Conservation (phyloP, 2,113 vertebrate species). For the Poicephalus gulielmi region DNA sequence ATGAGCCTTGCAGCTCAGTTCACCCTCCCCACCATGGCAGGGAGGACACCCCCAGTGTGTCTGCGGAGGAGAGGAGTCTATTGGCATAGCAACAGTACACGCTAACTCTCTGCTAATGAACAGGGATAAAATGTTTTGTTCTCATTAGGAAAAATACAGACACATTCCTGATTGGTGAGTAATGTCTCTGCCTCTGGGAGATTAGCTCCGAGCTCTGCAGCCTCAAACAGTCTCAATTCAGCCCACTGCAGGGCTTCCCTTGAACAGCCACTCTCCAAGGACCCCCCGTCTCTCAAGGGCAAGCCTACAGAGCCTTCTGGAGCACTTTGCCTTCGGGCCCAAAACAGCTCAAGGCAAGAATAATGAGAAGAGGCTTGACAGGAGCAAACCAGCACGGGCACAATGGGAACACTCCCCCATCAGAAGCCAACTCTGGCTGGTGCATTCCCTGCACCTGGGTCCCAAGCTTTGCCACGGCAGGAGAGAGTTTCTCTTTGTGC, state of each 20-base stretch:
- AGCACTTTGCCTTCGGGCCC: conserved; percentile 13
- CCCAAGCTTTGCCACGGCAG: neutral
- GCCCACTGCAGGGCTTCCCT: conserved; percentile 38
- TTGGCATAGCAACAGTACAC: conserved; percentile 68
- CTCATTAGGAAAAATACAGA: conserved; percentile 75
- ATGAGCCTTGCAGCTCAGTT: conserved; percentile 33
- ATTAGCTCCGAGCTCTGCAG: conserved; percentile 64
- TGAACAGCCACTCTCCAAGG: conserved; percentile 33
- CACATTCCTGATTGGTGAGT: conserved; percentile 76
- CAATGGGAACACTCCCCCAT: conserved; percentile 13
- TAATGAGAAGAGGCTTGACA: conserved; percentile 43
- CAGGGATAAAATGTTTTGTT: conserved; percentile 74
- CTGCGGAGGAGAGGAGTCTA: conserved; percentile 62
- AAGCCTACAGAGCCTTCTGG: neutral
- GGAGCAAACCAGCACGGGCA: conserved; percentile 12
- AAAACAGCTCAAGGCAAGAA: conserved; percentile 48
- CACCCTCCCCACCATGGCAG: conserved; percentile 52
- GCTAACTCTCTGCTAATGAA: conserved; percentile 68
- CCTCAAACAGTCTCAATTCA: conserved; percentile 61
- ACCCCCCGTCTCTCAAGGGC: neutral
- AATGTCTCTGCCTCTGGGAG: conserved; percentile 70
- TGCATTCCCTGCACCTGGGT: neutral
- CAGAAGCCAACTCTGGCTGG: neutral
- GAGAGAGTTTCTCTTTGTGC: neutral
- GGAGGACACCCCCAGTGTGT: conserved; percentile 50